These are phyloP conservation scores for Sapayoa aenigma DNA, from an alignment of 2,113 vertebrate genomes.

Conservation along the genomic window DNA sequence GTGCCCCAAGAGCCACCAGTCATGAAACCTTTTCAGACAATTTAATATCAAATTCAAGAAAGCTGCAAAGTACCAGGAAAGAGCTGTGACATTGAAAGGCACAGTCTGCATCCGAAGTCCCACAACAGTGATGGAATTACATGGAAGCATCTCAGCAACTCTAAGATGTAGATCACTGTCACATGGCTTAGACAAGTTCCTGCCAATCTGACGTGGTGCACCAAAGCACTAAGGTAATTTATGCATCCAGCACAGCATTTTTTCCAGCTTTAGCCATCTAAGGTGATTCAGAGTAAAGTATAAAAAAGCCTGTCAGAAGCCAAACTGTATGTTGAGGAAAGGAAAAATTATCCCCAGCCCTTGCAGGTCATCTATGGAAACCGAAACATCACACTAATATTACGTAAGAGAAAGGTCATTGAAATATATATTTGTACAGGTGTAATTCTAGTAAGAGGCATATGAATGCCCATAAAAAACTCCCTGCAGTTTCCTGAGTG, in stretches of 20 bases:
- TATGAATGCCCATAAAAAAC: neutral
- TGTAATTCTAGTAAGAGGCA: neutral
- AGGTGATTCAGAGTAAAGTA: neutral
- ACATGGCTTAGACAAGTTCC: accelerated
- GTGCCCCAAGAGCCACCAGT: neutral
- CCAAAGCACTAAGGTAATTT: neutral
- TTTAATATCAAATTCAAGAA: neutral
- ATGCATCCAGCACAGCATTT: neutral
- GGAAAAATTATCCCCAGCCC: neutral
- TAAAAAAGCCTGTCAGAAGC: neutral
- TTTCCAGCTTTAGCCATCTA: neutral
- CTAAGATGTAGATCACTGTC: neutral
- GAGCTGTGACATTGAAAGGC: neutral
- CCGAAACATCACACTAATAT: neutral
- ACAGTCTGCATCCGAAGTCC: neutral
- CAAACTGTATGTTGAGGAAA: neutral
- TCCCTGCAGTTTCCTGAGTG: neutral
- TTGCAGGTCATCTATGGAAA: neutral
- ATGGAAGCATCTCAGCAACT: neutral
- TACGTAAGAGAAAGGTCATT: neutral
- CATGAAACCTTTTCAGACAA: neutral
- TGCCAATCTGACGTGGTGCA: neutral
- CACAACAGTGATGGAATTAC: neutral
- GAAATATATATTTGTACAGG: neutral
- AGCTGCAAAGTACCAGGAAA: neutral